Evolutionary conservation across 2,797 vertebrate genomes (phyloP), one percentile per base, ranked within the genome.

Genomic region (Morelia viridis): DNA sequence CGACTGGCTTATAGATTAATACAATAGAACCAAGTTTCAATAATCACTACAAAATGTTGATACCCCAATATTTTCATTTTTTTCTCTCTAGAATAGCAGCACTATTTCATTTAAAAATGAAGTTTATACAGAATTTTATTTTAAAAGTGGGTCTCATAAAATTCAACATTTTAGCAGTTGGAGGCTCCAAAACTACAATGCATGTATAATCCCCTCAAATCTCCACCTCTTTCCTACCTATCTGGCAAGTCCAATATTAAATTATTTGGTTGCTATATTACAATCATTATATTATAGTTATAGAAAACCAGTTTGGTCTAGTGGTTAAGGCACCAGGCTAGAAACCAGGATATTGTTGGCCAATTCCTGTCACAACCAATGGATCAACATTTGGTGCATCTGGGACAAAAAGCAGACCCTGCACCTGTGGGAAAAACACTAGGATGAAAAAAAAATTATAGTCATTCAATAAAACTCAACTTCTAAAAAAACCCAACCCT

Each of bases 11-110:
- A 80, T 80, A 24, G 35, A 87, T 80, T 24, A 90, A 64, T n/a
- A 87, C 4, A 87, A 56, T n/a, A 93, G 89, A 93, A 90, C 11
- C 92, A 13, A 10, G 28, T 90, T 89, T 10, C 41, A 93, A 71
- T 0, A 89, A 31, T 1, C n/a, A 28, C 35, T 87, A 9, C 3
- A 19, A 22, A 24, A n/a, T 64, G 62, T 1, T 71, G 7, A 62
- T 12, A 28, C n/a, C n/a, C 4, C 35, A 6, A 28, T 91, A 50
- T 28, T 7, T 28, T 68, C 76, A 17, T 89, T 91, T 12, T 83
- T 76, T 68, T 86, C 28, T n/a, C 57, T 88, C 86, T 35, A 62
- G 13, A 56, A 53, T 41, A 35, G 19, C 76, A 22, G 17, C 35
- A 24, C 12, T 83, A 83, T 35, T 80, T 80, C 12, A 60, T n/a